These are phyloP conservation scores for Phalacrocorax brasilianus DNA, from an alignment of 2,113 vertebrate genomes.

Conservation along the genomic window DNA sequence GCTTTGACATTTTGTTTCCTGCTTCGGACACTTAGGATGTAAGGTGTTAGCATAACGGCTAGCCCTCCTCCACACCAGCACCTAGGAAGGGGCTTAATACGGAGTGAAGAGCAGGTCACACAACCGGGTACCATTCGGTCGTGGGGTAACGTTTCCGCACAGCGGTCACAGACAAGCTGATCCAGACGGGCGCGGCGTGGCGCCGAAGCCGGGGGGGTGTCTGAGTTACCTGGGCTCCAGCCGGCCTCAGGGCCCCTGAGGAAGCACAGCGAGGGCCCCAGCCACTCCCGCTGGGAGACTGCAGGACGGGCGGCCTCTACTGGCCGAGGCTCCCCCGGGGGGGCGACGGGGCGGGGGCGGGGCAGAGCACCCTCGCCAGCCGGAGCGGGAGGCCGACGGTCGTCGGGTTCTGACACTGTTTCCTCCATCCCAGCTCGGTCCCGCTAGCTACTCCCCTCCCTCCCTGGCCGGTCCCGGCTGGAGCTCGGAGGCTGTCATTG, in stretches of 20 bases:
- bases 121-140: not conserved
- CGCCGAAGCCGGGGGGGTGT: not conserved
- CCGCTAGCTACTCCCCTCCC: too few relatives aligned
- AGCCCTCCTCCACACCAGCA: not conserved
- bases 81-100: not conserved
- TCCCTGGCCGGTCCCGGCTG: too few relatives aligned
- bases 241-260: not conserved
- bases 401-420: too few relatives aligned
- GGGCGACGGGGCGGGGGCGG: not conserved
- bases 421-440: too few relatives aligned
- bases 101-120: not conserved
- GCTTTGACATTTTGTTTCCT: not conserved
- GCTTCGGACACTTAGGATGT: not conserved
- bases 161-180: not conserved
- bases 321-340: not conserved
- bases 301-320: not conserved
- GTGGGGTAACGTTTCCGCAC: not conserved
- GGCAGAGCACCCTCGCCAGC: too few relatives aligned
- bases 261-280: not conserved
- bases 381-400: too few relatives aligned
- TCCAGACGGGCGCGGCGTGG: not conserved
- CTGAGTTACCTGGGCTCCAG: not conserved
- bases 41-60: not conserved
- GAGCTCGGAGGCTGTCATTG: too few relatives aligned
- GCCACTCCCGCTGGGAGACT: not conserved